phyloP scores from a whole-genome alignment of 2,113 vertebrate genomes.

The Sarotherodon lohbergeri region DNA sequence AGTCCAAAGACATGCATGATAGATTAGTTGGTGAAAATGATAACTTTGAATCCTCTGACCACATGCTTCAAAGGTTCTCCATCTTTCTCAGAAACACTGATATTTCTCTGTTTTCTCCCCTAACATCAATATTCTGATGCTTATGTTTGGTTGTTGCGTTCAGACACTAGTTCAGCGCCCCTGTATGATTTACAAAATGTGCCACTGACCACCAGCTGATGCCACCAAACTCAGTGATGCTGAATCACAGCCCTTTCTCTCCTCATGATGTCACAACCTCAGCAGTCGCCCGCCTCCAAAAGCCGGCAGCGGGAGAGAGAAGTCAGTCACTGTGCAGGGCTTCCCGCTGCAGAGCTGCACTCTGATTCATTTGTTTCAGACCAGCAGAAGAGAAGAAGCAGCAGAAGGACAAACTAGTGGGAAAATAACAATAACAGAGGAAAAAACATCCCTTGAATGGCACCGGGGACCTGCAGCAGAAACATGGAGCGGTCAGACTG shows the following conservation, averaged over 20 bases:
- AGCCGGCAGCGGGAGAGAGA: not conserved
- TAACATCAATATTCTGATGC: not conserved
- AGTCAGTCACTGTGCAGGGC: not conserved
- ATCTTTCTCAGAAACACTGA: not conserved
- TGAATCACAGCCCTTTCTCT: not conserved
- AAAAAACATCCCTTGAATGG: not conserved
- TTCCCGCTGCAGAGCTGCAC: conserved; percentile 8
- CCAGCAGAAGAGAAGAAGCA: not conserved
- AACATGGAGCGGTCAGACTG: conserved; percentile 15
- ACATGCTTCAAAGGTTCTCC: not conserved
- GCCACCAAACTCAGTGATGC: not conserved
- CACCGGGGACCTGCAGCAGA: not conserved
- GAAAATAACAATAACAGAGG: not conserved
- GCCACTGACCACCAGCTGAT: not conserved
- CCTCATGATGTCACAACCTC: conserved; percentile 42
- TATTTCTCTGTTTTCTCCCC: not conserved
- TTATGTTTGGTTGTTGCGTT: not conserved
- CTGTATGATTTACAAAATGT: not conserved
- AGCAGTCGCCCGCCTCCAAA: conserved; percentile 3
- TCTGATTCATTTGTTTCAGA: not conserved
- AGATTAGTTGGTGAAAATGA: not conserved
- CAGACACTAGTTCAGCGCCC: not conserved
- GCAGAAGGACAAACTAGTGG: not conserved
- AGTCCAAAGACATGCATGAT: fast-evolving
- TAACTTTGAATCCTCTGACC: not conserved